Conservation (phyloP, 2,113 vertebrate species). For the Tragelaphus strepsiceros region DNA sequence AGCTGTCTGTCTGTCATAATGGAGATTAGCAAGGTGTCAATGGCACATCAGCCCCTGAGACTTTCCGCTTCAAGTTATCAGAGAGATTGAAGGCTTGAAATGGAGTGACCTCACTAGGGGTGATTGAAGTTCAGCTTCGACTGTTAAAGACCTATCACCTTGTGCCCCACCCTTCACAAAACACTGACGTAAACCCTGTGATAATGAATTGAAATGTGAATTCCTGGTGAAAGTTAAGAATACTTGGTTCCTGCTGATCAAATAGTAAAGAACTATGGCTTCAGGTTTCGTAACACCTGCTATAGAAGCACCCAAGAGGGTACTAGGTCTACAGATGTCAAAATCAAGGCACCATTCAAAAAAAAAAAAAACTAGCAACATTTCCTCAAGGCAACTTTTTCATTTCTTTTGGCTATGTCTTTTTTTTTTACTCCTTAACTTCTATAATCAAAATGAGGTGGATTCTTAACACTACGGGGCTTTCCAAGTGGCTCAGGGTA, state of each 20-base stretch:
- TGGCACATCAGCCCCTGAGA: rapidly evolving
- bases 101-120: rapidly evolving
- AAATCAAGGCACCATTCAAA: neutral
- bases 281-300: neutral
- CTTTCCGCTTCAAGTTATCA: neutral
- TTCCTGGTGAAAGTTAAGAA: neutral
- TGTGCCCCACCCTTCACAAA: neutral
- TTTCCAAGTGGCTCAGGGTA: neutral
- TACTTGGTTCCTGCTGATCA: neutral
- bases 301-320: neutral
- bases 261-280: rapidly evolving
- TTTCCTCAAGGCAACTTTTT: neutral
- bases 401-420: neutral
- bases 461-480: neutral
- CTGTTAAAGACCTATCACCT: neutral
- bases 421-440: neutral
- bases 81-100: neutral
- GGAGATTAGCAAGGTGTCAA: neutral
- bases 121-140: neutral
- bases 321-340: neutral
- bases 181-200: too few species aligned
- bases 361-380: rapidly evolving
- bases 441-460: neutral
- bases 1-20: too few species aligned
- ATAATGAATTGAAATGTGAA: neutral